A percentile compares a stretch with the other conserved stretches of the same genome.
phyloP scores from a whole-genome alignment of 2,113 vertebrate species.

The Lathamus discolor region DNA sequence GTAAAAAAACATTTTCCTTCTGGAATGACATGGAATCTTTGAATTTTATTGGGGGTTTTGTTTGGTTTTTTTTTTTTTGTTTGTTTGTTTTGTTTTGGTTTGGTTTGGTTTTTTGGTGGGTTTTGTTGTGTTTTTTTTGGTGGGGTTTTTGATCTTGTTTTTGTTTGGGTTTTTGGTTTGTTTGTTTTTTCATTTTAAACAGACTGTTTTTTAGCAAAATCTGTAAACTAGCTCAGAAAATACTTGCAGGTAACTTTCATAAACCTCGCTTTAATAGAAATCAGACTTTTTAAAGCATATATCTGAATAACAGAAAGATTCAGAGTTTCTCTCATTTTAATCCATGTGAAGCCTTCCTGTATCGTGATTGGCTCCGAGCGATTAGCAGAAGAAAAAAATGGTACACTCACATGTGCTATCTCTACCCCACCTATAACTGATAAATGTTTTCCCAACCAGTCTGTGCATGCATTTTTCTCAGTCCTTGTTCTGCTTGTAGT shows the following conservation, averaged over 20 bases:
- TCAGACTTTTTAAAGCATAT: neutral
- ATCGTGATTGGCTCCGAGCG: neutral
- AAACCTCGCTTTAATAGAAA: neutral
- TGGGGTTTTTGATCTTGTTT: neutral
- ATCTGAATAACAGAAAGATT: neutral
- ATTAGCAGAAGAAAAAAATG: neutral
- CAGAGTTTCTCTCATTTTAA: neutral
- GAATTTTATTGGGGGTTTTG: neutral
- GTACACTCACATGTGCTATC: neutral
- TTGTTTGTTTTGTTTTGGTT: neutral
- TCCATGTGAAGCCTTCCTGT: neutral
- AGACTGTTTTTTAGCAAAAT: neutral
- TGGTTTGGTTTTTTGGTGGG: too few relatives aligned
- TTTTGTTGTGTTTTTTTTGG: too few relatives aligned
- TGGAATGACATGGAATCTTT: neutral
- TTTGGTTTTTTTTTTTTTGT: too few relatives aligned
- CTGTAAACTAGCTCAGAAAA: neutral
- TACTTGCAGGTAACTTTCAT: neutral
- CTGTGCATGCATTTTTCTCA: neutral
- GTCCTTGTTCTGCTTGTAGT: neutral
- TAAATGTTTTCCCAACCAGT: neutral
- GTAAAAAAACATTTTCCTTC: neutral
- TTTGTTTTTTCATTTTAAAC: neutral
- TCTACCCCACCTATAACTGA: neutral
- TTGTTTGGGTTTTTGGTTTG: neutral